Percentiles rank a stretch among this genome's conserved stretches.
Evolutionary conservation across 2,888 invertebrate genomes (phyloP).

Genomic region (Alloplasta piceator): DNA sequence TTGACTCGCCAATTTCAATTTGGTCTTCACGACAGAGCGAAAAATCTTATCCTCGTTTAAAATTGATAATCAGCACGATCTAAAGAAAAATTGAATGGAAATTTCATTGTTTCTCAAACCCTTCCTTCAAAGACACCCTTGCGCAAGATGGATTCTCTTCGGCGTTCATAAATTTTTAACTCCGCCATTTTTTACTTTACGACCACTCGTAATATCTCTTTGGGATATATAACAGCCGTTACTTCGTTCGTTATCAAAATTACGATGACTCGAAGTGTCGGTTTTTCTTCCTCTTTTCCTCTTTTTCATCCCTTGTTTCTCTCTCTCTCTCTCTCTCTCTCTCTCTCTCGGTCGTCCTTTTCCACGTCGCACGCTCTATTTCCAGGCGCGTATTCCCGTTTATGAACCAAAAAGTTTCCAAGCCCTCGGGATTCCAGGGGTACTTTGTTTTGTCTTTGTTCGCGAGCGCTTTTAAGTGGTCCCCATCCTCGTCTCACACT

Average conservation of each 20-base stretch:
- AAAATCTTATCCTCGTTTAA: too few species aligned
- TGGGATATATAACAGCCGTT: not conserved
- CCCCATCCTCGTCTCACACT: constrained; percentile 1
- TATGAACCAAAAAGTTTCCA: constrained; percentile 37
- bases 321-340: too few species aligned
- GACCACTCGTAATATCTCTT: not conserved
- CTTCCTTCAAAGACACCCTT: not conserved
- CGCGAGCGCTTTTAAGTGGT: constrained; percentile 46
- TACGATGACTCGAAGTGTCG: not conserved
- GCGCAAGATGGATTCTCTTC: too few species aligned
- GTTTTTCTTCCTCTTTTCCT: not conserved
- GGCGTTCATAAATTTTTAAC: too few species aligned
- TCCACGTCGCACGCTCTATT: not conserved
- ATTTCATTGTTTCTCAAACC: not conserved
- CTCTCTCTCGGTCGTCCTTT: too few species aligned
- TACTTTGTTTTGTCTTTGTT: constrained; percentile 54
- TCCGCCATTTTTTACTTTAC: too few species aligned
- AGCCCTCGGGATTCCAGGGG: not conserved
- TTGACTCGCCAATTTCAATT: constrained; percentile 1
- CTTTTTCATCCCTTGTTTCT: too few species aligned
- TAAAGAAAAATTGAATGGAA: not conserved
- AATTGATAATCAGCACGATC: not conserved
- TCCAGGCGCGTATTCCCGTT: constrained; percentile 28
- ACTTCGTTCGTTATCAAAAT: constrained; percentile 11
- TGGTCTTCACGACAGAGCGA: too few species aligned